Percentiles rank a stretch among this genome's conserved stretches.
Conservation (phyloP, 2,888 invertebrate genomes). For the Cataglyphis albicans region DNA sequence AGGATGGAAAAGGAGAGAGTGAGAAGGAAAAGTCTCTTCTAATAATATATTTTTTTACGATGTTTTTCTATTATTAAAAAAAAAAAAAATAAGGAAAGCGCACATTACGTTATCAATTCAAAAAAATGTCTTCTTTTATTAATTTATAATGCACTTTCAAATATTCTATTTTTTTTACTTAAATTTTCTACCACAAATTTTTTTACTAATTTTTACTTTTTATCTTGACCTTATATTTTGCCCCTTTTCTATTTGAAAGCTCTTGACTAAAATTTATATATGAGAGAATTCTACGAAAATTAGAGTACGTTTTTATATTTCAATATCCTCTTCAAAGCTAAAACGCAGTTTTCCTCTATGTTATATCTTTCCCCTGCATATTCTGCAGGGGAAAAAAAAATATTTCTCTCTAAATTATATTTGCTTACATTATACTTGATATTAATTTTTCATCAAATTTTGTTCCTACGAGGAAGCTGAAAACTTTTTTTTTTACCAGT, state of each 20-base stretch:
- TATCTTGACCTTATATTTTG: background rate
- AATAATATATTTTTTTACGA: conserved; percentile 16
- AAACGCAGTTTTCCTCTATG: background rate
- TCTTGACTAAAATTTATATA: conserved; percentile 1
- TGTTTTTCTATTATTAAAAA: background rate
- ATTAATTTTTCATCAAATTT: background rate
- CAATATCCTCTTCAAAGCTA: background rate
- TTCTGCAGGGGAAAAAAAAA: background rate
- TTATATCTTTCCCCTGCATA: too few species aligned
- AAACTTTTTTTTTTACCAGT: background rate
- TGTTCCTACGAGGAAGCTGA: background rate
- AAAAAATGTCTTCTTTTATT: background rate
- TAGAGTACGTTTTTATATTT: conserved; percentile 11
- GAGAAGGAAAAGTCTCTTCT: background rate
- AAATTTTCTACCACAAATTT: background rate
- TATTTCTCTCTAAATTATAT: conserved; percentile 2
- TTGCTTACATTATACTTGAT: background rate
- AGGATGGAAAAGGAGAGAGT: background rate
- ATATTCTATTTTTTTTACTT: background rate
- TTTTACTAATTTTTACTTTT: background rate
- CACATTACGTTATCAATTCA: background rate
- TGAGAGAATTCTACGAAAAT: background rate
- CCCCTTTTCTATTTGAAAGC: background rate
- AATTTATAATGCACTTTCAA: background rate
- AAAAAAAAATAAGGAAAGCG: background rate